Conservation (phyloP, 1,140 invertebrate genomes). For the Eciton burchellii region DNA sequence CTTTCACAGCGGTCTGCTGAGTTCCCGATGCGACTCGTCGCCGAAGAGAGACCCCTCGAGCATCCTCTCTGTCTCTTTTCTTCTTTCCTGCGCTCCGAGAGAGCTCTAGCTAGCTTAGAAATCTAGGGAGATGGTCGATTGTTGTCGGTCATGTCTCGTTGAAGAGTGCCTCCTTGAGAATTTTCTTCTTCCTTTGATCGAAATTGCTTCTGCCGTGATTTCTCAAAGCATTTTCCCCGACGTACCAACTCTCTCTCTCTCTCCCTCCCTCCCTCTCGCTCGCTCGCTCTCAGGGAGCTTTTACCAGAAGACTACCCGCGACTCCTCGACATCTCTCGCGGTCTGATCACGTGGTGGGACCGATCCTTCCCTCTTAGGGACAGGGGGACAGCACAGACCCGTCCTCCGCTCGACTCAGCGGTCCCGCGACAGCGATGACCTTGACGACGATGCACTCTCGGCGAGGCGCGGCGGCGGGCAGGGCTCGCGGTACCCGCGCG, state of each 20-base stretch:
- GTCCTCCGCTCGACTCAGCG: neutral
- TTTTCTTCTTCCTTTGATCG: neutral
- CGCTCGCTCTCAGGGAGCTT: neutral
- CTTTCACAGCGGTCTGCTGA: neutral
- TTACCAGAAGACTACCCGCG: neutral
- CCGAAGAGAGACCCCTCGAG: neutral
- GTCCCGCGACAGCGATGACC: constrained; percentile 31
- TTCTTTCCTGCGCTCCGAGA: neutral
- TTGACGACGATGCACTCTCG: constrained; percentile 15
- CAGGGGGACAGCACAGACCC: neutral
- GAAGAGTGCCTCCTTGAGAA: neutral
- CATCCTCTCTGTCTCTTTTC: neutral
- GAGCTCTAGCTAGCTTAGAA: neutral
- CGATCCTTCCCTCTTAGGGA: neutral
- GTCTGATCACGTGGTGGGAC: neutral
- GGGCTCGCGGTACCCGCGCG: constrained; percentile 69
- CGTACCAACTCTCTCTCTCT: neutral
- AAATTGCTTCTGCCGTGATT: neutral
- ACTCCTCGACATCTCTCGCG: constrained; percentile 11
- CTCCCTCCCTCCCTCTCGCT: constrained; percentile 3
- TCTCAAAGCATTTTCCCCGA: constrained; percentile 4
- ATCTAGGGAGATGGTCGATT: neutral
- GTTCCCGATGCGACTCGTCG: neutral
- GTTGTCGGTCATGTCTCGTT: neutral
- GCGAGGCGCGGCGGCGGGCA: constrained; percentile 28